These are phyloP conservation scores for Nephila pilipes DNA, from an alignment of 1,140 invertebrate species.

Conservation along the genomic window DNA sequence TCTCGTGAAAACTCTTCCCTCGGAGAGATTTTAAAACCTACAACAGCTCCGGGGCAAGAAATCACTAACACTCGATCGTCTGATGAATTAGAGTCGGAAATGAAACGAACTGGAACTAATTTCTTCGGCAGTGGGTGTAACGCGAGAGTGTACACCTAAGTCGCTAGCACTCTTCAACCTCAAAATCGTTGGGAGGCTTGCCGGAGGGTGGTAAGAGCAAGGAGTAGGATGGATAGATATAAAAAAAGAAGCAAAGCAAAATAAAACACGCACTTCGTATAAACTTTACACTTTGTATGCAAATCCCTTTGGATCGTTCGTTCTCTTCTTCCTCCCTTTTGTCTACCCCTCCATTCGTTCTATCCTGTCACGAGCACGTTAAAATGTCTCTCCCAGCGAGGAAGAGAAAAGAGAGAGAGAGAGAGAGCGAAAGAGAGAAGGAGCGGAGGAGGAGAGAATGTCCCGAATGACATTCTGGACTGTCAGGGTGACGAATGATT, in stretches of 20 bases:
- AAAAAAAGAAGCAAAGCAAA: conserved; percentile 4
- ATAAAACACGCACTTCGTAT: conserved; percentile 69
- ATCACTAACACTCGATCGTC: conserved; percentile 33
- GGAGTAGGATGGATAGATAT: background rate
- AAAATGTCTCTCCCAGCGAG: conserved; percentile 54
- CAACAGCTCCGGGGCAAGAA: conserved; percentile 27
- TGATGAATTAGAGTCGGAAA: conserved; percentile 27
- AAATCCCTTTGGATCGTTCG: conserved; percentile 51
- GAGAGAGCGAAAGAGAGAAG: background rate
- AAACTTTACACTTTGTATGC: conserved; percentile 75
- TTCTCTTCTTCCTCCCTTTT: conserved; percentile 49
- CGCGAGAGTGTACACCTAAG: background rate
- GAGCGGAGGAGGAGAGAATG: conserved; percentile 4
- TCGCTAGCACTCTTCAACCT: background rate
- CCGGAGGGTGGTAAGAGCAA: background rate
- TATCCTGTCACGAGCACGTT: conserved; percentile 70
- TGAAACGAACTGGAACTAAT: conserved; percentile 31
- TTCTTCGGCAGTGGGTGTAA: conserved; percentile 5
- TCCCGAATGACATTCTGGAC: conserved; percentile 75
- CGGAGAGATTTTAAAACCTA: conserved; percentile 28
- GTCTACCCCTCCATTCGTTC: conserved; percentile 54
- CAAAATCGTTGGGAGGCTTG: background rate
- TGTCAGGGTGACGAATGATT: conserved; percentile 75
- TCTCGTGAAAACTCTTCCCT: background rate
- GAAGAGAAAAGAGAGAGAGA: conserved; percentile 21